These are phyloP conservation scores for Campopleginae sp. DNA, from an alignment of 2,888 invertebrate species.

Conservation along the genomic window DNA sequence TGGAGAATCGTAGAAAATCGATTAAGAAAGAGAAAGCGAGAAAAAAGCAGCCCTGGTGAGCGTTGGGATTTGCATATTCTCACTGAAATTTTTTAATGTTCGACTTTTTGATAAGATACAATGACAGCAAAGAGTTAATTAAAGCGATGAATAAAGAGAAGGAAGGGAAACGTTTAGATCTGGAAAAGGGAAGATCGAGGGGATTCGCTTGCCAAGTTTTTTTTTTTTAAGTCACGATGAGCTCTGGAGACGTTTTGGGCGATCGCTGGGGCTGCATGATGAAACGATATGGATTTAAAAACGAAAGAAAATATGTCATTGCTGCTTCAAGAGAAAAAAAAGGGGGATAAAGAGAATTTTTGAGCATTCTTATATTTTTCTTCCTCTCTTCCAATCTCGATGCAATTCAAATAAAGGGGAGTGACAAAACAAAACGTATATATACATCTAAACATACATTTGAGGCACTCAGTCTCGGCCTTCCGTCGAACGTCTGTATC, in stretches of 20 bases:
- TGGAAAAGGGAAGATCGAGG: constrained; percentile 26
- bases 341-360: constrained; percentile 16
- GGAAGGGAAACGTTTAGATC: neutral
- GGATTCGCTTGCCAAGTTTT: constrained; percentile 40
- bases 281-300: constrained; percentile 25
- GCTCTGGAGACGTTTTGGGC: constrained; percentile 22
- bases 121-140: neutral
- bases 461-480: constrained; percentile 56
- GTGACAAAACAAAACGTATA: constrained; percentile 27
- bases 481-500: constrained; percentile 69
- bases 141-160: neutral
- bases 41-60: constrained; percentile 29
- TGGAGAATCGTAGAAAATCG: constrained; percentile 37
- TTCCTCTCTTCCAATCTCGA: constrained; percentile 34
- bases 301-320: constrained; percentile 1
- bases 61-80: constrained; percentile 55
- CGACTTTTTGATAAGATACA: constrained; percentile 42
- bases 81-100: constrained; percentile 51
- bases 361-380: constrained; percentile 36
- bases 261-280: constrained; percentile 32
- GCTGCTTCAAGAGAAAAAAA: constrained; percentile 7
- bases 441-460: constrained; percentile 11
- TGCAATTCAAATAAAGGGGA: constrained; percentile 50
- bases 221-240: constrained; percentile 37
- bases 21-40: constrained; percentile 1